Percentiles rank a stretch among this genome's conserved stretches.
These are phyloP conservation scores for Pharmacophagus antenor DNA, from an alignment of 2,888 invertebrate genomes.

Conservation along the genomic window DNA sequence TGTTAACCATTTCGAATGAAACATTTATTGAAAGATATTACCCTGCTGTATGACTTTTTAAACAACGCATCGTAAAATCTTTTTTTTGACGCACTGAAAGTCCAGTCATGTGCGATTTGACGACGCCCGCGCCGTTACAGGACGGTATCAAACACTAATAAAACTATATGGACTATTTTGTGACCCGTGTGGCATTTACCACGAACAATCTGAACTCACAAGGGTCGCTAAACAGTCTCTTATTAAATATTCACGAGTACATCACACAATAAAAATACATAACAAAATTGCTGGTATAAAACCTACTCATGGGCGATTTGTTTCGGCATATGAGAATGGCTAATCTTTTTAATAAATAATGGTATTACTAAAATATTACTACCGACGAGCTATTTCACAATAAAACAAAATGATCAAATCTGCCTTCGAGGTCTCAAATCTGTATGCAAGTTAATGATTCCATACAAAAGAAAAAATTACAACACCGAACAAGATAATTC, in stretches of 20 bases:
- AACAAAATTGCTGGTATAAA: too few relatives aligned
- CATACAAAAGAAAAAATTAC: too few relatives aligned
- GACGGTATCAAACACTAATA: slow-evolving; percentile 24
- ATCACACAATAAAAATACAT: slow-evolving; percentile 2
- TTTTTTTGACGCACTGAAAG: slow-evolving; percentile 12
- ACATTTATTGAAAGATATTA: slow-evolving; percentile 1
- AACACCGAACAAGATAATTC: too few relatives aligned
- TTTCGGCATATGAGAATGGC: too few relatives aligned
- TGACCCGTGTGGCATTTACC: slow-evolving; percentile 16
- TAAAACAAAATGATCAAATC: too few relatives aligned
- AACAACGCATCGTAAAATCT: slow-evolving; percentile 20
- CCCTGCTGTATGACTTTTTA: neutral
- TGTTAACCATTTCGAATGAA: neutral
- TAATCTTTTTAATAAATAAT: too few relatives aligned
- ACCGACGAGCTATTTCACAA: too few relatives aligned
- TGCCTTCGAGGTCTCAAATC: too few relatives aligned
- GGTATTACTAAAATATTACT: too few relatives aligned
- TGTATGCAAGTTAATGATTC: too few relatives aligned
- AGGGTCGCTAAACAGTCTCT: slow-evolving; percentile 5
- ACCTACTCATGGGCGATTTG: too few relatives aligned
- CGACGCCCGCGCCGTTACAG: slow-evolving; percentile 4
- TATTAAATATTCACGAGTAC: slow-evolving; percentile 6
- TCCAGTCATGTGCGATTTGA: slow-evolving; percentile 9
- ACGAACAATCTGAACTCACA: neutral
- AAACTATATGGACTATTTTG: slow-evolving; percentile 27